These are phyloP conservation scores for Drosophila prostipennis DNA, from an alignment of 2,888 invertebrate genomes.

Conservation along the genomic window DNA sequence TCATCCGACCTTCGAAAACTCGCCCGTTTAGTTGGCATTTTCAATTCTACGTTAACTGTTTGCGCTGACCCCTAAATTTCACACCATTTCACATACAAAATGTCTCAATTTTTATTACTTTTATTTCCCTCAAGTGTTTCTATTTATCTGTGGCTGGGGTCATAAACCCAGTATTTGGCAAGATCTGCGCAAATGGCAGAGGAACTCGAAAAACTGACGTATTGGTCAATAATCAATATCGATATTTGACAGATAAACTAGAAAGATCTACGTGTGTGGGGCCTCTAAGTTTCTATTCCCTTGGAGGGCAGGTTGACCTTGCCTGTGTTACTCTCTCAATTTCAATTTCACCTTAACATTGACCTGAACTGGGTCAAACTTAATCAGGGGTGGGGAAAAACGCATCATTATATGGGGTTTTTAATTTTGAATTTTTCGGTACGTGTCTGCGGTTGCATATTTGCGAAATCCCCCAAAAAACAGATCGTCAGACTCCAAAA, in stretches of 20 bases:
- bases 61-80: constrained; percentile 42
- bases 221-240: constrained; percentile 22
- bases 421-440: constrained; percentile 17
- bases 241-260: constrained; percentile 22
- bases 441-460: constrained; percentile 67
- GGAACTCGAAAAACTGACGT: neutral
- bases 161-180: constrained; percentile 17
- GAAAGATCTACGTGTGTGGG: constrained; percentile 11
- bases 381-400: constrained; percentile 43
- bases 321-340: constrained; percentile 8
- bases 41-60: constrained; percentile 13
- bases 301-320: constrained; percentile 5
- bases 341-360: constrained; percentile 66
- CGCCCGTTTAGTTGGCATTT: constrained; percentile 9
- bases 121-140: constrained; percentile 10
- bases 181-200: constrained; percentile 3
- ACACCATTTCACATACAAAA: constrained; percentile 55
- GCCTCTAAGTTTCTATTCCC: neutral
- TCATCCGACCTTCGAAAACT: constrained; percentile 3
- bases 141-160: neutral
- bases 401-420: constrained; percentile 14
- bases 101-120: constrained; percentile 21
- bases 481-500: constrained; percentile 30
- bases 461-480: constrained; percentile 45
- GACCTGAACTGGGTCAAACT: constrained; percentile 64